Conservation (phyloP, 2,888 invertebrate species). For the Stenichneumon culpator region DNA sequence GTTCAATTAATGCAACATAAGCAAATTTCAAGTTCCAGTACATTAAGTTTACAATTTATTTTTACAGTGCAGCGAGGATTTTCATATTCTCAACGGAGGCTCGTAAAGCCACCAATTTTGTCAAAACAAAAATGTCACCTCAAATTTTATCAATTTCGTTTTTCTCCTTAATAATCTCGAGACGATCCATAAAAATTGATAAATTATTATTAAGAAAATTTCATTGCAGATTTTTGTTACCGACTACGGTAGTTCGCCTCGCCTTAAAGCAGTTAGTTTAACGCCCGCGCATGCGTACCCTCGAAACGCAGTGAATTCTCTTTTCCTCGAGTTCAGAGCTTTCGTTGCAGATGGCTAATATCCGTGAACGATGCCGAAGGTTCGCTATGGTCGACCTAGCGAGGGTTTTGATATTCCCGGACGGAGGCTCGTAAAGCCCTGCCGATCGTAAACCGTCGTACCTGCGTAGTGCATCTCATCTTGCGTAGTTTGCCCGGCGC, state of each 20-base stretch:
- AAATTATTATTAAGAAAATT: not conserved
- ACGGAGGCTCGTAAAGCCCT: conserved; percentile 69
- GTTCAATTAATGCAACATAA: no score
- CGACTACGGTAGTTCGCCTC: not conserved
- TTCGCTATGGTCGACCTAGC: conserved; percentile 36
- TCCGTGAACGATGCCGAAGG: conserved; percentile 24
- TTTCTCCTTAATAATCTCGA: not conserved
- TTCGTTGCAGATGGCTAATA: conserved; percentile 24
- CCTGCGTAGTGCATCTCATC: conserved; percentile 24
- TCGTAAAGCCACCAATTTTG: not conserved
- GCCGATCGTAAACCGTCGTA: conserved; percentile 70
- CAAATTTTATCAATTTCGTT: no score
- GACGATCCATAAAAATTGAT: no score
- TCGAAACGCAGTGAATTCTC: conserved; percentile 6
- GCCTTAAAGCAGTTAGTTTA: not conserved
- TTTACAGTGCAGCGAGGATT: no score
- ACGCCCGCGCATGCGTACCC: not conserved
- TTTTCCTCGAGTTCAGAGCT: not conserved
- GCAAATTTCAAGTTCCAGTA: no score
- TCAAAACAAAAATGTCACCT: not conserved
- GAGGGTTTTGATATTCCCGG: conserved; percentile 66
- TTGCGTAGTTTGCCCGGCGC: conserved; percentile 21
- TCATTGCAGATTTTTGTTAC: no score
- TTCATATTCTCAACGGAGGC: no score
- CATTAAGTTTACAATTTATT: no score